phyloP scores from a whole-genome alignment of 2,888 invertebrate species.

The Agrenia bidenticulata region DNA sequence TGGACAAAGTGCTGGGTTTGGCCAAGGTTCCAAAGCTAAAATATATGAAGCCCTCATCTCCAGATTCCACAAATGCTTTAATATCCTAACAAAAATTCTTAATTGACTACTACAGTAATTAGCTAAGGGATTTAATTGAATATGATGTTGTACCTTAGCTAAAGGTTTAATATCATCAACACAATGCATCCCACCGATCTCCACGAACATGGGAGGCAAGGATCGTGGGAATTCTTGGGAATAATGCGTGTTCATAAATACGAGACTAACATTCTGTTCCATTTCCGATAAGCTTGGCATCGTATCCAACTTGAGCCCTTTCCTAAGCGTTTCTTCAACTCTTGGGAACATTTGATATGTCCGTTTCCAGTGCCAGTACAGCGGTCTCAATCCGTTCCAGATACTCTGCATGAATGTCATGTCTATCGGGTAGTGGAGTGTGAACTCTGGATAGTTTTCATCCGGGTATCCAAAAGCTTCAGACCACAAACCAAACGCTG shows the following conservation, averaged over 20 bases:
- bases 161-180: slow-evolving; percentile 19
- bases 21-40: slow-evolving; percentile 46
- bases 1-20: slow-evolving; percentile 71
- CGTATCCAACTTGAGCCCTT: slow-evolving; percentile 22
- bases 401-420: slow-evolving; percentile 31
- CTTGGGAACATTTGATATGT: slow-evolving; percentile 24
- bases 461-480: slow-evolving; percentile 31
- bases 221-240: slow-evolving; percentile 37
- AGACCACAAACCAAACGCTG: slow-evolving; percentile 30
- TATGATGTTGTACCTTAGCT: slow-evolving; percentile 16
- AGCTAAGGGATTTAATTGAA: background rate
- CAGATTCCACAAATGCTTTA: slow-evolving; percentile 34
- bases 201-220: slow-evolving; percentile 30
- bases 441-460: slow-evolving; percentile 29
- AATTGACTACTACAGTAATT: background rate
- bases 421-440: slow-evolving; percentile 29
- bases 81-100: slow-evolving; percentile 30
- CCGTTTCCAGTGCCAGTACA: slow-evolving; percentile 20
- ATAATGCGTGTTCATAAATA: slow-evolving; percentile 44
- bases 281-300: slow-evolving; percentile 32
- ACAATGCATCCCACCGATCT: slow-evolving; percentile 33
- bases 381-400: slow-evolving; percentile 19
- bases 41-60: slow-evolving; percentile 38
- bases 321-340: slow-evolving; percentile 25
- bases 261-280: slow-evolving; percentile 37